Evolutionary conservation across 2,797 vertebrate species (phyloP).

Genomic region (Monodelphis domestica): DNA sequence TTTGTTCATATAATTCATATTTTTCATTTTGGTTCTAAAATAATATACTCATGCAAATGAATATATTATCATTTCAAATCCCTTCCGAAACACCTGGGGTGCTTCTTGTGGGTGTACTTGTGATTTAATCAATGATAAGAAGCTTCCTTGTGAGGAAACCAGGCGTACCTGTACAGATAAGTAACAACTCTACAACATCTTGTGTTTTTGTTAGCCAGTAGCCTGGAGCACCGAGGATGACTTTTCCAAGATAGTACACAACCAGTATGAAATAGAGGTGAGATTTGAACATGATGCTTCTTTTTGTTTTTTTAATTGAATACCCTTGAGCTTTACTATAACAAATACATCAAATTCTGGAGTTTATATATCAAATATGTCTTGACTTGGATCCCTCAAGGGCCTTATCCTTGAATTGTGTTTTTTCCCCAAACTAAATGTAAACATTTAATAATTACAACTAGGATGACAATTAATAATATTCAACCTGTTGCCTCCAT

Average conservation of each 20-base stretch:
- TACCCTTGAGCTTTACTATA: neutral
- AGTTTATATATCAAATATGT: neutral
- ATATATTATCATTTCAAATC: constrained; percentile 41
- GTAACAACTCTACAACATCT: neutral
- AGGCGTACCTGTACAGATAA: neutral
- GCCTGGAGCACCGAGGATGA: neutral
- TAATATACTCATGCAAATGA: constrained; percentile 36
- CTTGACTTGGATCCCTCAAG: no score
- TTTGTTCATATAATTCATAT: neutral
- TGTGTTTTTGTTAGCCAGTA: neutral
- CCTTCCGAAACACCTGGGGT: neutral
- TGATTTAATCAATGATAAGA: neutral
- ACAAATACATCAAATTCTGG: neutral
- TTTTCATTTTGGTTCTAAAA: neutral
- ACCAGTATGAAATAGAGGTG: neutral
- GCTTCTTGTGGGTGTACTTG: neutral
- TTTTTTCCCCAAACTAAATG: neutral
- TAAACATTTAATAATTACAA: neutral
- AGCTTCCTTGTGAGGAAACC: neutral
- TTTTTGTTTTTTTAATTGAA: neutral
- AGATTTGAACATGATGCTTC: neutral
- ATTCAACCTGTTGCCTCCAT: neutral
- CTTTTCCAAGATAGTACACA: neutral
- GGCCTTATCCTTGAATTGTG: neutral
- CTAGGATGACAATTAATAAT: neutral